phyloP scores from a whole-genome alignment of 1,140 invertebrate genomes.

The Hycleus cichorii region DNA sequence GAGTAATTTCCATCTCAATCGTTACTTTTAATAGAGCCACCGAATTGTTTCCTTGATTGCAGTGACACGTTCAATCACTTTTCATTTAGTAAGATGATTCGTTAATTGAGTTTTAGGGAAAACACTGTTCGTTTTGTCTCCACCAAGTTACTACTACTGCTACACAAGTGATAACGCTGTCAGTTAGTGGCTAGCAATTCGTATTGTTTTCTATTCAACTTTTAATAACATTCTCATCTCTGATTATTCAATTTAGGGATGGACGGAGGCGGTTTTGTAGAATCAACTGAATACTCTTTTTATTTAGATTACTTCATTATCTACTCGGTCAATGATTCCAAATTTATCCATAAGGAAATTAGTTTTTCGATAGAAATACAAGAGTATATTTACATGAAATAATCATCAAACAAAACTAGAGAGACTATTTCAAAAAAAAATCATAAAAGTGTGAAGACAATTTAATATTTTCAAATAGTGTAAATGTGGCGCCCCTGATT shows the following conservation, averaged over 20 bases:
- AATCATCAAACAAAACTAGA: too few species aligned
- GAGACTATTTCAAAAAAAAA: too few species aligned
- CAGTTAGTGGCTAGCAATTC: slow-evolving; percentile 1
- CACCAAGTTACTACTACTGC: slow-evolving; percentile 26
- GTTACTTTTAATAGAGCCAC: slow-evolving; percentile 39
- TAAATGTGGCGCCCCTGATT: not conserved
- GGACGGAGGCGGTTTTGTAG: too few species aligned
- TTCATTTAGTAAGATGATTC: slow-evolving; percentile 40
- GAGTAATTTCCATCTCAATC: slow-evolving; percentile 41
- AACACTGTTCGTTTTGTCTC: slow-evolving; percentile 30
- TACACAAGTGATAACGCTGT: slow-evolving; percentile 17
- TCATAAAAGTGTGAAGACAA: too few species aligned
- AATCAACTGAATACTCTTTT: too few species aligned
- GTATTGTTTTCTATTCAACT: slow-evolving; percentile 1
- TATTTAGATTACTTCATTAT: too few species aligned
- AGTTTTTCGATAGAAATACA: too few species aligned
- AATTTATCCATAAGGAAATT: too few species aligned
- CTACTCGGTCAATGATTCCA: too few species aligned
- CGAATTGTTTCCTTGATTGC: slow-evolving; percentile 41
- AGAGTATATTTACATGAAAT: too few species aligned
- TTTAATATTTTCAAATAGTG: not conserved
- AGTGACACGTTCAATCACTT: slow-evolving; percentile 40
- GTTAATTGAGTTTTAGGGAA: slow-evolving; percentile 41
- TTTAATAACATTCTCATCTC: not conserved
- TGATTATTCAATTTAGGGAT: too few species aligned